Evolutionary conservation across 2,797 vertebrate genomes (phyloP), one percentile per base, ranked within the genome.

Genomic region (Danionella dracula): DNA sequence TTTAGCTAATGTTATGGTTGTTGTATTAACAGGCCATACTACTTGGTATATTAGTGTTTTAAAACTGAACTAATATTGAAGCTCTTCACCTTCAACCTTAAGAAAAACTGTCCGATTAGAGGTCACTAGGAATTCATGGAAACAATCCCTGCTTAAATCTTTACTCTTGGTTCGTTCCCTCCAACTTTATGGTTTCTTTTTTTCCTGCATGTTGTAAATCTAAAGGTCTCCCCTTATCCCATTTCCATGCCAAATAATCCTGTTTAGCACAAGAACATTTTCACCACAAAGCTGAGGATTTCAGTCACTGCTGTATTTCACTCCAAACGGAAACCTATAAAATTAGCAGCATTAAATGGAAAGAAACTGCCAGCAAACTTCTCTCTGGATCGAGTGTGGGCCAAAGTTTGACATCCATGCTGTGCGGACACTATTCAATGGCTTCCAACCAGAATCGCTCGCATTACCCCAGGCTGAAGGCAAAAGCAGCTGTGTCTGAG

Each of bases 191-290:
- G 2, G 4, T 19, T 38, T 34, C 11, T 8, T n/a, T 48, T 29
- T 13, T 41, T 65, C n/a, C 21, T n/a, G 46, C 57, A 41, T 76
- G 79, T 50, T 78, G 81, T 90, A 90, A 90, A 90, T 88, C 83
- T 85, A 58, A 46, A n/a, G 65, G 37, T 27, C 37, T 56, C 67
- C 38, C 35, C 29, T 10, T 73, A 32, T 62, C 9, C 7, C n/a
- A 37, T 66, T 62, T 53, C 58, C 50, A 72, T 4, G 19, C 46
- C 35, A 37, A 42, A 57, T 54, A 8, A 27, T 16, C 13, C 10
- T 55, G 44, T 54, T 53, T 42, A 41, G 55, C 51, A 38, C 31
- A 56, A 29, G 6, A 46, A 57, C 15, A 15, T 57, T 21, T 32
- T 49, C 13, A 34, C 5, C 17, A 50, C 44, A 23, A 45, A 32